These are phyloP conservation scores for Tachysurus fulvidraco DNA, from an alignment of 2,113 vertebrate genomes.

Conservation along the genomic window DNA sequence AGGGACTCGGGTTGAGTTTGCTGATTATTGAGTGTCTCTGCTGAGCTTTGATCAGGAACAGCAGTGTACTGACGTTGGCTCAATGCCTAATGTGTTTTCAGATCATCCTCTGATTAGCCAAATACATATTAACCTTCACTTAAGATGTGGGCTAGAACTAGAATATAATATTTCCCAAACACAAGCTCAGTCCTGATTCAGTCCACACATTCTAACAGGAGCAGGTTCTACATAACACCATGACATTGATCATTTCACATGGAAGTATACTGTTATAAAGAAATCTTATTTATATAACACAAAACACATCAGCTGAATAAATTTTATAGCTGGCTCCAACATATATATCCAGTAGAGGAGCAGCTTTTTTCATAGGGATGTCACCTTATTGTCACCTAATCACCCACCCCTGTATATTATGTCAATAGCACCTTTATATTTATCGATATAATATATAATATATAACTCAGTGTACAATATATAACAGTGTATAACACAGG, in stretches of 20 bases:
- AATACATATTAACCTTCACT: not conserved
- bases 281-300: not conserved
- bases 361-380: too few relatives aligned
- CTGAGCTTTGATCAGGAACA: constrained; percentile 35
- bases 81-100: not conserved
- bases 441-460: too few relatives aligned
- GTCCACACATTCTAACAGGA: not conserved
- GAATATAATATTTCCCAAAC: not conserved
- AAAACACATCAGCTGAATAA: not conserved
- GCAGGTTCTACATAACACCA: not conserved
- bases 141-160: not conserved
- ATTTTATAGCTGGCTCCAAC: not conserved
- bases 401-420: too few relatives aligned
- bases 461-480: too few relatives aligned
- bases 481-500: too few relatives aligned
- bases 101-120: not conserved
- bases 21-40: not conserved
- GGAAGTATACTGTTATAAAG: not conserved
- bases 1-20: constrained; percentile 14
- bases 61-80: constrained; percentile 15
- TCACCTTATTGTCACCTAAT: too few relatives aligned
- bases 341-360: too few relatives aligned
- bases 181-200: not conserved
- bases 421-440: too few relatives aligned
- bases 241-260: too few relatives aligned